Conservation (phyloP, 1,140 invertebrate genomes). For the Spodoptera frugiperda region DNA sequence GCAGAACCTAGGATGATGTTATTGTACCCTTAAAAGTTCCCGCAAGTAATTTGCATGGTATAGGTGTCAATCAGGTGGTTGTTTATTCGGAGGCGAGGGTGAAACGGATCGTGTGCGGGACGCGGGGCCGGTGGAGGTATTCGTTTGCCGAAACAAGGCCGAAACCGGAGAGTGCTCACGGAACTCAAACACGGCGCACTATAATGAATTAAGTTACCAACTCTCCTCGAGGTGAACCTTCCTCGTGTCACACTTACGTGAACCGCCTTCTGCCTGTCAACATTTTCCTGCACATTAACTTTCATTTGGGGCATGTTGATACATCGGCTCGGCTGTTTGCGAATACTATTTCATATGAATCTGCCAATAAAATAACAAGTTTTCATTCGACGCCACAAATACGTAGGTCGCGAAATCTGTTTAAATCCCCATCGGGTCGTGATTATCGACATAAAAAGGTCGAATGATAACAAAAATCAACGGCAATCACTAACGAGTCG, state of each 20-base stretch:
- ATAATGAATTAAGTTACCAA: conserved; percentile 82
- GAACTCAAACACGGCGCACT: conserved; percentile 76
- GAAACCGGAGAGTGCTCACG: conserved; percentile 59
- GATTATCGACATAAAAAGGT: conserved; percentile 50
- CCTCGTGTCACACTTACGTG: conserved; percentile 69
- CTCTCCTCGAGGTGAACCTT: conserved; percentile 60
- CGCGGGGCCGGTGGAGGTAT: conserved; percentile 34
- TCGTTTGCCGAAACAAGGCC: conserved; percentile 60
- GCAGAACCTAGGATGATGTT: conserved; percentile 33
- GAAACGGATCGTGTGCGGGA: conserved; percentile 18
- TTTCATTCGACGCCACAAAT: not conserved
- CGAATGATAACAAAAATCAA: conserved; percentile 59
- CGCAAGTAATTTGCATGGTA: conserved; percentile 59
- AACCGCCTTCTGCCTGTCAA: conserved; percentile 53
- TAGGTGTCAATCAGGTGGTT: conserved; percentile 63
- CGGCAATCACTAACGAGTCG: conserved; percentile 60
- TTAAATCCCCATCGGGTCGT: conserved; percentile 27
- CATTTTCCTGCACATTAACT: conserved; percentile 49
- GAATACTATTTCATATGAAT: not conserved
- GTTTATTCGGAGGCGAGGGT: conserved; percentile 53
- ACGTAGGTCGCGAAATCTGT: conserved; percentile 22
- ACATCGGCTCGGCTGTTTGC: not conserved
- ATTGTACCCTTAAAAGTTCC: conserved; percentile 44
- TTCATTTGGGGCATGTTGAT: not conserved
- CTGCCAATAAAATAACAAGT: conserved; percentile 31